Base-by-base conservation (phyloP, 2,888 invertebrate species). In the Drosophila meridionalis region DNA sequence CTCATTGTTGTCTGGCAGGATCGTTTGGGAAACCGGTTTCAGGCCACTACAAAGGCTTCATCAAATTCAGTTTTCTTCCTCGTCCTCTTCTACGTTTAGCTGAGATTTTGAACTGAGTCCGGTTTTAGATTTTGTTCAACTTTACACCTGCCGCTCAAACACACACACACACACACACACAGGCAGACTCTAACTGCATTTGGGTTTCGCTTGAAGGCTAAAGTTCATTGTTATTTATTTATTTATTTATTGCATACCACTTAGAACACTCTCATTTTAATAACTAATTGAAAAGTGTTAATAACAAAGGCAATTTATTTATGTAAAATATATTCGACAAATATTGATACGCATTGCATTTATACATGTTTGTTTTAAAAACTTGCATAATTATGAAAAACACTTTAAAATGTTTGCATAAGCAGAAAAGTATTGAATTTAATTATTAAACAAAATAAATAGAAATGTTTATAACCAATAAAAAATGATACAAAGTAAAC, bases 1-100 rank as follows among this genome's bases (percentile, higher is more conserved):
- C 55, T 61, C 48, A 34, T 70, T 70, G 52, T 53, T 60, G 43
- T 70, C 43, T 57, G 70, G 38, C 63, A 71, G 71, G 71, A 71
- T 71, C 71, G 53, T 50, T 50, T 56, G 9, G 28, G 4, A 30
- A 74, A 74, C 73, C 74, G 61, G 73, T 73, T 74, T 32, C 20
- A 6, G 34, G 42, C 73, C 74, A 67, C 9, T 53, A 61, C 47
- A 50, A 42, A 61, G 73, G 74, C 53, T 73, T 73, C 74, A 40
- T 48, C 65, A 68, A 53, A 47, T 72, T 45, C 30, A 43, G 38
- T 40, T 55, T 40, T 28, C 36, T 9, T 26, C 7, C 14, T 20
- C 30, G 8, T 48, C 3, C 2, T 8, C 42, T 26, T 20, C 26
- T 4, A 20, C 42, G 26, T 28, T 52, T 34, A 11, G 26, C 43